Conservation (phyloP, 2,888 invertebrate genomes). For the Beris morrisii region DNA sequence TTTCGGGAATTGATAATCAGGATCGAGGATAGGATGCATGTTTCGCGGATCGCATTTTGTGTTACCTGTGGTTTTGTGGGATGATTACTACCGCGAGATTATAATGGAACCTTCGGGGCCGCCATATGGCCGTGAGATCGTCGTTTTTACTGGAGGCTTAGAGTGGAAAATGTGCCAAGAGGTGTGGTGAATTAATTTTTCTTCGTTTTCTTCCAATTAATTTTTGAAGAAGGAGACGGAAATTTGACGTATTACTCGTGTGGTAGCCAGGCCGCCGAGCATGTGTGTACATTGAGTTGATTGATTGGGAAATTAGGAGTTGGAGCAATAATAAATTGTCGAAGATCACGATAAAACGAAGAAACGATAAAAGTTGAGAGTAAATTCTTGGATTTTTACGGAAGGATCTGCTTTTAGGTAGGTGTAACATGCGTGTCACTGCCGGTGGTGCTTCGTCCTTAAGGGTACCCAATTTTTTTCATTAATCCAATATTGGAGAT, state of each 20-base stretch:
- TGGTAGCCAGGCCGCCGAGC: not conserved
- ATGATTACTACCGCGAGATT: conserved; percentile 27
- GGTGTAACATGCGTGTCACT: no score
- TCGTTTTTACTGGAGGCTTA: conserved; percentile 6
- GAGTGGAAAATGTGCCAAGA: conserved; percentile 32
- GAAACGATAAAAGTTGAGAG: no score
- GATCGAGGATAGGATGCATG: not conserved
- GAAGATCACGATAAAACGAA: no score
- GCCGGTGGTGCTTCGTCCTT: no score
- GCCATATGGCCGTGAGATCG: conserved; percentile 28
- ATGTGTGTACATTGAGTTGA: conserved; percentile 17
- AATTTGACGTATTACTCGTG: conserved; percentile 26
- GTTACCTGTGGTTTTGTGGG: conserved; percentile 27
- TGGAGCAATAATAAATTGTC: not conserved
- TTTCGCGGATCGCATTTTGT: conserved; percentile 29
- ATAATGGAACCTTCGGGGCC: not conserved
- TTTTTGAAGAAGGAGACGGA: conserved; percentile 2
- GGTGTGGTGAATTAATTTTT: conserved; percentile 34
- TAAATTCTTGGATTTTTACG: no score
- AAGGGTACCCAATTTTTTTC: no score
- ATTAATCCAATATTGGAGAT: no score
- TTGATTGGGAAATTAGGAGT: conserved; percentile 20
- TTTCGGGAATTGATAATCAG: no score
- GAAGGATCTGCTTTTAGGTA: no score
- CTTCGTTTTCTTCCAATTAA: conserved; percentile 31